These are phyloP conservation scores for Sialia sialis DNA, from an alignment of 2,113 vertebrate species.

Conservation along the genomic window DNA sequence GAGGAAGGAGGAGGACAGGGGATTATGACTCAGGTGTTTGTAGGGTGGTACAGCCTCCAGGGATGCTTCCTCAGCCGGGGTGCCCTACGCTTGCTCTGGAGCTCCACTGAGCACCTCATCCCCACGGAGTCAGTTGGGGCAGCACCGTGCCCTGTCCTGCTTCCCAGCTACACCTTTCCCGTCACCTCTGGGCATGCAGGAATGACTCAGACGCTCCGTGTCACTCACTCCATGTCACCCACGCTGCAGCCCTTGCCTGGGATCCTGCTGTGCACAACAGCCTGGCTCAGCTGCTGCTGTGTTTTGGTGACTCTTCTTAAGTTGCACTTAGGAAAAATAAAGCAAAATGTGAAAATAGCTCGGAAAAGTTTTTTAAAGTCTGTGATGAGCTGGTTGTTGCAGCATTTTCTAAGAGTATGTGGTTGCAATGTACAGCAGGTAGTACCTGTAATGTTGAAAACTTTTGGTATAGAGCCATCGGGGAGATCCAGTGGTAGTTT, in stretches of 20 bases:
- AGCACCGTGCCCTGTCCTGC: neutral
- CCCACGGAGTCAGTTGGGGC: rapidly evolving
- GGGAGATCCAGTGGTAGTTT: neutral
- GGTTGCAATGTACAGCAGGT: neutral
- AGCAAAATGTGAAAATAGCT: neutral
- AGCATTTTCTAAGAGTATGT: neutral
- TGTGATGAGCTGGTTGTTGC: neutral
- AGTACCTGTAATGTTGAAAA: neutral
- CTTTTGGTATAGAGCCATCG: neutral
- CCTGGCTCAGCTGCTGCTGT: neutral
- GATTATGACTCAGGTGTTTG: constrained; percentile 60
- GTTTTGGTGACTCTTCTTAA: neutral
- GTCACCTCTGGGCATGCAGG: rapidly evolving
- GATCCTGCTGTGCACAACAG: rapidly evolving
- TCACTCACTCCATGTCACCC: neutral
- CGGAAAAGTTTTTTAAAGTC: neutral
- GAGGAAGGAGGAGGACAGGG: constrained; percentile 38
- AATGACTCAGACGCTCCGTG: rapidly evolving
- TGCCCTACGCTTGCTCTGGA: neutral
- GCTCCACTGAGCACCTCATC: neutral
- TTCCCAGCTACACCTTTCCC: rapidly evolving
- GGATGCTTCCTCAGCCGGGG: neutral
- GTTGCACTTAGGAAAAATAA: neutral
- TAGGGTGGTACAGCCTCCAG: constrained; percentile 24
- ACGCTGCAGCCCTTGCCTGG: rapidly evolving